Base-by-base conservation (phyloP, 2,888 invertebrate species). In the Drosophila anomelani region DNA sequence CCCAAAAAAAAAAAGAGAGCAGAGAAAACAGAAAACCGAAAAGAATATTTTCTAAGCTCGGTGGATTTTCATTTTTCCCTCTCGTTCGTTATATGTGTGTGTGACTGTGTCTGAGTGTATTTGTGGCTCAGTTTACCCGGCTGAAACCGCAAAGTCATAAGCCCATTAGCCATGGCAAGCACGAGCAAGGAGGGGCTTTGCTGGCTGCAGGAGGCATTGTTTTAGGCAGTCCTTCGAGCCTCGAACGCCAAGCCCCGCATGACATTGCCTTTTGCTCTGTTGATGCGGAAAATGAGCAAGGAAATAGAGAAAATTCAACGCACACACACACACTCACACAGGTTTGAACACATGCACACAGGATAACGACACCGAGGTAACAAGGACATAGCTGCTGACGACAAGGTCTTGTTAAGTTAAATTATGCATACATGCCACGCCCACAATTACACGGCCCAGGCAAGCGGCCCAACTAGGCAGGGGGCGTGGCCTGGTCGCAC, bases 211-310 rank as follows among this genome's bases (percentile, higher is more conserved):
- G 39, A 68, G 75, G 79, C 73, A 84, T 84, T 84, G 84, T 84
- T 84, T 86, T 80, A 80, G 78, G 76, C 85, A 82, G 60, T 67
- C 20, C 47, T 46, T 56, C 38, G 46, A 51, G 39, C 23, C 23
- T 23, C 23, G 23, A 23, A 23, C 23, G 23, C 23, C 23, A 23
- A 23, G 23, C 43, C 26, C 54, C 39, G 55, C 77, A 75, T 78
- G 81, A 69, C 75, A 64, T 74, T 79, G 86, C 81, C 86, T 76
- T 68, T 78, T 81, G 83, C 84, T 83, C 84, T 75, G 73, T 71
- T 83, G 86, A 81, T 85, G 83, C 81, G 86, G 81, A 86, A 85
- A 83, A 86, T 81, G 78, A 83, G 86, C 81, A 82, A 73, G 85
- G 83, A 82, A 83, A 82, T 76, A 71, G 73, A 75, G 74, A 75